Conservation (phyloP, 1,140 invertebrate species). For the Heliconius hermathena region DNA sequence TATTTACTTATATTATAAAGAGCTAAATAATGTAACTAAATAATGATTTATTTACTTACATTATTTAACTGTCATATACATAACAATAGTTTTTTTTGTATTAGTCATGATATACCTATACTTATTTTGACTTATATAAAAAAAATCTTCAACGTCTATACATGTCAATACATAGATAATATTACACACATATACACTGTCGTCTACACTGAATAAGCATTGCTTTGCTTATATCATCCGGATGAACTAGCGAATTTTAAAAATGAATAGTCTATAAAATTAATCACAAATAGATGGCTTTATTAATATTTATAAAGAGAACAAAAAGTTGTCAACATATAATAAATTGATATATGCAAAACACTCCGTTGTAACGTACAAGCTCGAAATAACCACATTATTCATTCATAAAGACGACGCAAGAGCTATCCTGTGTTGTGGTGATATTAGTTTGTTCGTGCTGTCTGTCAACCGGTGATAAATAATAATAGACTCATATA, state of each 20-base stretch:
- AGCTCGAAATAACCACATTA: slow-evolving; percentile 55
- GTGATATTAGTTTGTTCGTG: slow-evolving; percentile 43
- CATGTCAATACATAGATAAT: too few relatives aligned
- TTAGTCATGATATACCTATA: too few relatives aligned
- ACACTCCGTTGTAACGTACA: slow-evolving; percentile 39
- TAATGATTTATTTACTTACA: too few relatives aligned
- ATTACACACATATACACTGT: too few relatives aligned
- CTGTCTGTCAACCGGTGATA: slow-evolving; percentile 32
- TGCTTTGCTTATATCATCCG: not conserved
- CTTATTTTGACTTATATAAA: too few relatives aligned
- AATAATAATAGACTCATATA: slow-evolving; percentile 29
- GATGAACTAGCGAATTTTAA: not conserved
- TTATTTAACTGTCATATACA: too few relatives aligned
- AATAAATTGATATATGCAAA: slow-evolving; percentile 45
- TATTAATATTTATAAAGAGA: slow-evolving; percentile 29
- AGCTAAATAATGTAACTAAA: too few relatives aligned
- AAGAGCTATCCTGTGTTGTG: slow-evolving; percentile 48
- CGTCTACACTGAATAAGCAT: too few relatives aligned
- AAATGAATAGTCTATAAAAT: slow-evolving; percentile 12
- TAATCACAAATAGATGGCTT: slow-evolving; percentile 24
- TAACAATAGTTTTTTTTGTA: too few relatives aligned
- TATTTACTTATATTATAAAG: too few relatives aligned
- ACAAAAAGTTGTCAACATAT: slow-evolving; percentile 34
- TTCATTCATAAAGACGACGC: slow-evolving; percentile 55
- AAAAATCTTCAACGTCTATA: too few relatives aligned